These are phyloP conservation scores for Lepisosteus oculatus DNA, from an alignment of 2,113 vertebrate genomes.

Conservation along the genomic window DNA sequence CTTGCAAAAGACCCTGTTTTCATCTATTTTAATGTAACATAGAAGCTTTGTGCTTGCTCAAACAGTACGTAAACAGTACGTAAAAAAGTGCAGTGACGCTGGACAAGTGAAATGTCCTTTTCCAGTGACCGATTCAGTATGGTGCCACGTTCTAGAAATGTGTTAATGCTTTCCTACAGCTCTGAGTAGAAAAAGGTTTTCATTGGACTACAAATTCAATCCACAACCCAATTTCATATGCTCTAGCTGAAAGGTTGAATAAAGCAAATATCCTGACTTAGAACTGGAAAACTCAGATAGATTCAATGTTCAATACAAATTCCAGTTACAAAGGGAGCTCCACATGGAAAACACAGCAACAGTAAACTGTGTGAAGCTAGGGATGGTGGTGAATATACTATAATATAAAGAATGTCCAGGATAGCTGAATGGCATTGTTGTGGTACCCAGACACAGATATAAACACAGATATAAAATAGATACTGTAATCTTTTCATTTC, in stretches of 20 bases:
- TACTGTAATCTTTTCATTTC: too few species aligned
- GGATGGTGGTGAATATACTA: too few species aligned
- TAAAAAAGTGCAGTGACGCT: neutral
- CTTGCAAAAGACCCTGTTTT: neutral
- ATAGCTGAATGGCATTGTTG: too few species aligned
- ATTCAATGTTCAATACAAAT: neutral
- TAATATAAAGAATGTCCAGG: too few species aligned
- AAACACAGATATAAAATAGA: too few species aligned
- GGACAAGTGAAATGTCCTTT: neutral
- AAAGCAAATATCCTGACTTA: conserved; percentile 16
- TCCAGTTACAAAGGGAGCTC: neutral
- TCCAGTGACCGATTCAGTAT: neutral
- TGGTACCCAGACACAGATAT: too few species aligned
- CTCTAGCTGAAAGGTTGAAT: conserved; percentile 2
- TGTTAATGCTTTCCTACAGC: neutral
- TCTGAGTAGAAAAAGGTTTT: neutral
- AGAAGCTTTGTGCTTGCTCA: neutral
- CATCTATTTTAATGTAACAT: conserved; percentile 1
- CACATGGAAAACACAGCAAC: too few species aligned
- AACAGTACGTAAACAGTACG: neutral
- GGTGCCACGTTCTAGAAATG: too few species aligned
- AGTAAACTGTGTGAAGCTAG: too few species aligned
- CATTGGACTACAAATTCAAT: neutral
- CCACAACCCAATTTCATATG: conserved; percentile 7
- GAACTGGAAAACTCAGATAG: neutral